Evolutionary conservation across 1,140 invertebrate genomes (phyloP).

Genomic region (Heliconius melpomene): DNA sequence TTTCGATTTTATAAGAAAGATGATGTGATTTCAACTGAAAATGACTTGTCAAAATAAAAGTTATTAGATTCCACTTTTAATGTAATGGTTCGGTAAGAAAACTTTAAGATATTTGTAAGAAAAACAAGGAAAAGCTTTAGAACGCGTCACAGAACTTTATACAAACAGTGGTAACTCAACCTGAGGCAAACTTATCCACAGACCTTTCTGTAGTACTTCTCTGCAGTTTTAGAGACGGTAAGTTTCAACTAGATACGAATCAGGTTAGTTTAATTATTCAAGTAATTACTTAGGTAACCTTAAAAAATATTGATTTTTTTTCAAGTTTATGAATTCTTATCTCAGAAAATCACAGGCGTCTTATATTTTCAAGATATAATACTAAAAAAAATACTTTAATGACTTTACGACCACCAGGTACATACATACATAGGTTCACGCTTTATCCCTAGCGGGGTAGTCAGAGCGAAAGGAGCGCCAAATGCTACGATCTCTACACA

Average conservation of each 20-base stretch:
- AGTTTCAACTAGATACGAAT: neutral
- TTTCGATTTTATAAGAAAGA: neutral
- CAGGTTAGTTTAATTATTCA: neutral
- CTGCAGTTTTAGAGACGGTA: neutral
- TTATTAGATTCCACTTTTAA: neutral
- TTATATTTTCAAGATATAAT: too few relatives aligned
- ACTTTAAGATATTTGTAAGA: neutral
- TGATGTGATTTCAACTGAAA: neutral
- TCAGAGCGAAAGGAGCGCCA: too few relatives aligned
- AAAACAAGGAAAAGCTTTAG: neutral
- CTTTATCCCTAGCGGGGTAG: too few relatives aligned
- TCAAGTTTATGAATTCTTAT: too few relatives aligned
- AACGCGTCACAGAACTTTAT: neutral
- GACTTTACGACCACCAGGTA: too few relatives aligned
- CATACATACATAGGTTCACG: too few relatives aligned
- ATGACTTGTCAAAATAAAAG: neutral
- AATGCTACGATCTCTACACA: too few relatives aligned
- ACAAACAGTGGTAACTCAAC: conserved; percentile 17
- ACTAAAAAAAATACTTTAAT: too few relatives aligned
- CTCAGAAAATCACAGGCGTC: too few relatives aligned
- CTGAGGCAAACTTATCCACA: conserved; percentile 18
- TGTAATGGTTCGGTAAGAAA: neutral
- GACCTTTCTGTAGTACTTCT: neutral
- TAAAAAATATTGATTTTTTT: too few relatives aligned
- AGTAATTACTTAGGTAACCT: too few relatives aligned